Evolutionary conservation across 2,888 invertebrate genomes (phyloP), one percentile per base, ranked within the genome.

Genomic region (Andrena bicolor): DNA sequence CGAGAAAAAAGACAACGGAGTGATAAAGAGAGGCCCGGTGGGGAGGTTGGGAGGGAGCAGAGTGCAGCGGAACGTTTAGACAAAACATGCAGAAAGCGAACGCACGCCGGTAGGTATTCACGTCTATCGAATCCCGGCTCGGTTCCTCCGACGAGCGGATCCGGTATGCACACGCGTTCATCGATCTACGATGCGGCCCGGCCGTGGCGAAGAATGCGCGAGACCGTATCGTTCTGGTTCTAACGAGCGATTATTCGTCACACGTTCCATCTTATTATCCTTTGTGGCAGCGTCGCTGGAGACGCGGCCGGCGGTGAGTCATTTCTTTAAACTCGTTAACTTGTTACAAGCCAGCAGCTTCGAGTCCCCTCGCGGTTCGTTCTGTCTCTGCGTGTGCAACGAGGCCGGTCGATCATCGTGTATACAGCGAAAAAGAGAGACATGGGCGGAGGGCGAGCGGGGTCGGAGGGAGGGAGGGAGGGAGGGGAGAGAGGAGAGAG

Each of bases 291-390:
- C 56, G 23, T 56, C 56, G 56, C 23, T 26, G 64, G 73, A 73
- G 61, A 60, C 61, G 66, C 56, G 68, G 64, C 63, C 69, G 28
- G 58, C 70, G 75, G 76, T 88, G 87, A 87, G 80, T 87, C 88
- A 87, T 82, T 87, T 88, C 83, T 87, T 88, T 81, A 87, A 86
- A 86, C 86, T 88, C 84, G 86, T 88, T 88, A 87, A 87, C 83
- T 85, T 79, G 80, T 87, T 87, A 85, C 85, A 76, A 83, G 75
- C 81, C 78, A 76, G 81, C 85, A 74, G 70, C 65, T 73, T 76
- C 71, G 73, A 76, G 53, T 58, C 71, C 76, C 74, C 70, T 61
- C 70, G 74, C 73, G 65, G 49, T 64, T 53, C 66, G 49, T 66
- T 75, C 82, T 53, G 71, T 72, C 56, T 72, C 23, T 56, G 56